A percentile compares a stretch with the other conserved stretches of the same genome.
These are phyloP conservation scores for Macrobrachium rosenbergii DNA, from an alignment of 1,140 invertebrate species.

Conservation along the genomic window DNA sequence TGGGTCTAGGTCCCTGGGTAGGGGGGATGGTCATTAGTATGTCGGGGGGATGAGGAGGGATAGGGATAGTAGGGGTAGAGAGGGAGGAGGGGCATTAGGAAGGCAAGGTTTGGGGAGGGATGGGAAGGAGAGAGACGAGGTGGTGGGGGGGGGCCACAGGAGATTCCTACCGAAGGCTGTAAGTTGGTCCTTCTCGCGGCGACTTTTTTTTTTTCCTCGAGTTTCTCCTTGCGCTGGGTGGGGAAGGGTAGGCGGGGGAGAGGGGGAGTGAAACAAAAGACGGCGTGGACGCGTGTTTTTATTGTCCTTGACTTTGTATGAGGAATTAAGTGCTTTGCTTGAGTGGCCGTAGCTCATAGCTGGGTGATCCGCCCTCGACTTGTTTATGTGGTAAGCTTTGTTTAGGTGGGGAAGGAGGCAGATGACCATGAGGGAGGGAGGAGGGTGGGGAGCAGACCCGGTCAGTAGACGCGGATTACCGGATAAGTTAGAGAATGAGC, in stretches of 20 bases:
- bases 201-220: not conserved
- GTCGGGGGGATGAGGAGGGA: too few relatives aligned
- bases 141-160: too few relatives aligned
- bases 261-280: slow-evolving; percentile 7
- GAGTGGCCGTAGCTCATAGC: slow-evolving; percentile 22
- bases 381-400: slow-evolving; percentile 43
- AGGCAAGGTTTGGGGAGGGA: too few relatives aligned
- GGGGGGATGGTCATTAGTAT: too few relatives aligned
- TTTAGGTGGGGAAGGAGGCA: not conserved
- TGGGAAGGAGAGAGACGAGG: too few relatives aligned
- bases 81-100: not conserved
- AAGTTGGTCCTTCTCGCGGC: too few relatives aligned
- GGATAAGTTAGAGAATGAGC: too few relatives aligned
- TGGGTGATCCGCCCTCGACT: slow-evolving; percentile 5
- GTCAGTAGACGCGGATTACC: not conserved
- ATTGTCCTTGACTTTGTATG: slow-evolving; percentile 38
- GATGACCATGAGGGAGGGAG: not conserved
- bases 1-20: not conserved
- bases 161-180: too few relatives aligned
- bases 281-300: slow-evolving; percentile 11
- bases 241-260: not conserved
- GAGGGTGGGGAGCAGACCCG: not conserved
- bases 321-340: slow-evolving; percentile 40
- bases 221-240: not conserved
- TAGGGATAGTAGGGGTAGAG: not conserved